phyloP scores from a whole-genome alignment of 2,113 vertebrate genomes.

The Grammomys dolichurus region DNA sequence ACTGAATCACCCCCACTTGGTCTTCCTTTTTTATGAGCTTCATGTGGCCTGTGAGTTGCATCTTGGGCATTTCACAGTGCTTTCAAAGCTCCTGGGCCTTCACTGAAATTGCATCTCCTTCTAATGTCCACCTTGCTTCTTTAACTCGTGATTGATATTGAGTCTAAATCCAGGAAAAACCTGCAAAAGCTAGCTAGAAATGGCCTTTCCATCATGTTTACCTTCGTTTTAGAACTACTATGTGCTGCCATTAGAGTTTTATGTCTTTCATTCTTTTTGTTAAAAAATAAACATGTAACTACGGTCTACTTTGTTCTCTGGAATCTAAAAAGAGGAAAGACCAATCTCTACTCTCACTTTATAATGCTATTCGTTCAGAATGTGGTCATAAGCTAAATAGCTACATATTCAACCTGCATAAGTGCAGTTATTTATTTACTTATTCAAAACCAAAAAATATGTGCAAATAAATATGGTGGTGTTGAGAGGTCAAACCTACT shows the following conservation, averaged over 20 bases:
- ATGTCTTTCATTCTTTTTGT: neutral
- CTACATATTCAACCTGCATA: neutral
- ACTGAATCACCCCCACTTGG: too few relatives aligned
- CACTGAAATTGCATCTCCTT: neutral
- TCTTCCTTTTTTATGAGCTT: too few relatives aligned
- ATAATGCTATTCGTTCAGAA: neutral
- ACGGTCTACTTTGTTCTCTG: neutral
- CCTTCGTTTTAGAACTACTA: neutral
- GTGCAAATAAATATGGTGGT: neutral
- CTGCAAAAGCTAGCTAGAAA: neutral
- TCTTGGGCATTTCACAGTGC: neutral
- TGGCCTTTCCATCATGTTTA: neutral
- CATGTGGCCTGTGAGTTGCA: too few relatives aligned
- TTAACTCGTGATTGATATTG: neutral
- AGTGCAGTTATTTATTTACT: neutral
- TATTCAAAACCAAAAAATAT: slow-evolving; percentile 19
- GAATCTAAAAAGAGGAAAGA: neutral
- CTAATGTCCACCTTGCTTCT: neutral
- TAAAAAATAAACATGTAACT: neutral
- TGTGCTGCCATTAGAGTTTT: neutral
- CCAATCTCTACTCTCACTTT: neutral
- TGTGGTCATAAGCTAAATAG: neutral
- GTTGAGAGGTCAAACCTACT: too few relatives aligned
- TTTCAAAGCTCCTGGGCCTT: neutral
- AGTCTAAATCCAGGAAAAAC: neutral